Conservation (phyloP, 2,888 invertebrate species). For the Dolichopus griseipennis region DNA sequence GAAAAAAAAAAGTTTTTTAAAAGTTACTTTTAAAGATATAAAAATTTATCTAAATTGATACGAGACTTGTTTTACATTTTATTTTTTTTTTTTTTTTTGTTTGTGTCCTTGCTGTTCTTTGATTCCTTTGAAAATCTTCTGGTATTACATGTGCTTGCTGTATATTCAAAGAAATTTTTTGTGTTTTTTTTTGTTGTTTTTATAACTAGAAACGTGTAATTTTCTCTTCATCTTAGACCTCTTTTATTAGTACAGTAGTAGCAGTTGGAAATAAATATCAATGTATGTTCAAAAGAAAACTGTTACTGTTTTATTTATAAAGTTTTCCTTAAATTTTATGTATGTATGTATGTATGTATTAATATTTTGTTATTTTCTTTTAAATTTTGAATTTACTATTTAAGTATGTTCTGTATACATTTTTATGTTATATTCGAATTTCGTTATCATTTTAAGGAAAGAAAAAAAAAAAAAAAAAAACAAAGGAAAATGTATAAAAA, state of each 20-base stretch:
- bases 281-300: neutral
- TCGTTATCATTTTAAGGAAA: neutral
- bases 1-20: neutral
- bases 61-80: neutral
- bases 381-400: neutral
- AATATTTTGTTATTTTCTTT: neutral
- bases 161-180: neutral
- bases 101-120: neutral
- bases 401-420: neutral
- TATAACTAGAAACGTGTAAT: neutral
- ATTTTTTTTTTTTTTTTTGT: no score
- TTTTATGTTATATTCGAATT: neutral
- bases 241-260: neutral
- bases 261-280: neutral
- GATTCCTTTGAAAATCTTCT: neutral
- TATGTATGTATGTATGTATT: neutral
- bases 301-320: no score
- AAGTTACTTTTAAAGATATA: slow-evolving; percentile 3
- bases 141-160: no score
- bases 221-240: neutral
- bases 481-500: no score
- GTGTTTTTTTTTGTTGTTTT: neutral
- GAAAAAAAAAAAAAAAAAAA: neutral
- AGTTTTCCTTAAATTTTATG: neutral
- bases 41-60: slow-evolving; percentile 6